Evolutionary conservation across 2,797 vertebrate species (phyloP).

Genomic region (Oryzias dopingdopingensis): DNA sequence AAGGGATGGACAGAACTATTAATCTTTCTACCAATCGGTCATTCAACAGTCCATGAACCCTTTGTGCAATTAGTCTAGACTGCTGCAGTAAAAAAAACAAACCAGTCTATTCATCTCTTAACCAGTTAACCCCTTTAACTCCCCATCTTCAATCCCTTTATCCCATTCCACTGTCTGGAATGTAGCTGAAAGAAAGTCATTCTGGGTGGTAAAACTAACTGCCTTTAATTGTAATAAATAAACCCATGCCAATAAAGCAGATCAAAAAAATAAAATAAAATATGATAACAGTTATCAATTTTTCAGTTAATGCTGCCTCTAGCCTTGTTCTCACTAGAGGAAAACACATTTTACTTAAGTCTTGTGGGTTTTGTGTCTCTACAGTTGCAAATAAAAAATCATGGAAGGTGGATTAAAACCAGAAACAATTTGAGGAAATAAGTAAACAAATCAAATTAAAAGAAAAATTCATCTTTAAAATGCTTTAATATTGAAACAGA

Average conservation of each 20-base stretch:
- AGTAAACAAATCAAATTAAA: too few species aligned
- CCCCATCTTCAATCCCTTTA: conserved; percentile 46
- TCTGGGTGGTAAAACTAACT: conserved; percentile 44
- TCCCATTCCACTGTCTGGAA: conserved; percentile 53
- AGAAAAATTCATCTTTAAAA: too few species aligned
- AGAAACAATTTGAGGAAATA: too few species aligned
- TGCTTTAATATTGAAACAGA: too few species aligned
- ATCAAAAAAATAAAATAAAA: background rate
- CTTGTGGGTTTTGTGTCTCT: too few species aligned
- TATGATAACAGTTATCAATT: too few species aligned
- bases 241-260: conserved; percentile 39
- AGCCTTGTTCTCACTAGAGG: too few species aligned
- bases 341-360: too few species aligned
- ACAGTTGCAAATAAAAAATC: too few species aligned
- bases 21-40: conserved; percentile 24
- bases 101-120: conserved; percentile 48
- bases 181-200: conserved; percentile 58
- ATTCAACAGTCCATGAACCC: conserved; percentile 30
- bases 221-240: conserved; percentile 34
- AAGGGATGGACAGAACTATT: conserved; percentile 34
- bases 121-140: conserved; percentile 32
- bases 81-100: conserved; percentile 39
- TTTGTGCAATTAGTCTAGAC: conserved; percentile 42
- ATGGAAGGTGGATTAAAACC: too few species aligned
- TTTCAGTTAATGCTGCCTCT: too few species aligned